Conservation (phyloP, 2,888 invertebrate genomes). For the Polydrusus pterygomalis region DNA sequence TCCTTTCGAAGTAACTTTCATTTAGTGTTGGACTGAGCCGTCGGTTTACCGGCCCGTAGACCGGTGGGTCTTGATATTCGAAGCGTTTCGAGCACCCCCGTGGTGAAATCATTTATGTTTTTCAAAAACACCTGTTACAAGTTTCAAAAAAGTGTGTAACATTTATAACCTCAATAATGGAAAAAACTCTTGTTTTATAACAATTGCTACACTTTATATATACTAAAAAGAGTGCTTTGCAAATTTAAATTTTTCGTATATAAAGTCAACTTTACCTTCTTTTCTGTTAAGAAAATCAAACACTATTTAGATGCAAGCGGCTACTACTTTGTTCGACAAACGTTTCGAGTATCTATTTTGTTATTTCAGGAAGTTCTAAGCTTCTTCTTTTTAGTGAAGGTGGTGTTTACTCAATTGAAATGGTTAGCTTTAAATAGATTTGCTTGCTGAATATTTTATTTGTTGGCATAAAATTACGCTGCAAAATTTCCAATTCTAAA, state of each 20-base stretch:
- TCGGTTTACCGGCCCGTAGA: too few relatives aligned
- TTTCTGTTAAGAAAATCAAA: slow-evolving; percentile 39
- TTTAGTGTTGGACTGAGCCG: too few relatives aligned
- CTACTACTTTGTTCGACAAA: slow-evolving; percentile 44
- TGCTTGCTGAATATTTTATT: slow-evolving; percentile 47
- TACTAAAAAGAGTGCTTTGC: too few relatives aligned
- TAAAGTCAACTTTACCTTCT: slow-evolving; percentile 34
- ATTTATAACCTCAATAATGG: too few relatives aligned
- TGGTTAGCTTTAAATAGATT: slow-evolving; percentile 49
- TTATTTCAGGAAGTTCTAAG: slow-evolving; percentile 46
- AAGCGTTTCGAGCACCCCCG: too few relatives aligned
- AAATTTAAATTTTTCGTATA: neutral
- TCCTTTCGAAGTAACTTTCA: too few relatives aligned
- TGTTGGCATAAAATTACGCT: slow-evolving; percentile 45
- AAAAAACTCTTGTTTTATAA: too few relatives aligned
- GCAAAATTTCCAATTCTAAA: slow-evolving; percentile 46
- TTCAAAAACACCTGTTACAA: too few relatives aligned
- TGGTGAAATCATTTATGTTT: too few relatives aligned
- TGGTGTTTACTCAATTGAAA: slow-evolving; percentile 51
- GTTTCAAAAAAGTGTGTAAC: too few relatives aligned
- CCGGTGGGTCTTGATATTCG: too few relatives aligned
- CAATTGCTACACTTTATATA: too few relatives aligned
- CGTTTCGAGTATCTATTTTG: slow-evolving; percentile 51
- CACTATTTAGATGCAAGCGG: slow-evolving; percentile 38
- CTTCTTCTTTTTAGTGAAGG: slow-evolving; percentile 40